Conservation (phyloP, 1,140 invertebrate species). For the Pogonomyrmex barbatus region DNA sequence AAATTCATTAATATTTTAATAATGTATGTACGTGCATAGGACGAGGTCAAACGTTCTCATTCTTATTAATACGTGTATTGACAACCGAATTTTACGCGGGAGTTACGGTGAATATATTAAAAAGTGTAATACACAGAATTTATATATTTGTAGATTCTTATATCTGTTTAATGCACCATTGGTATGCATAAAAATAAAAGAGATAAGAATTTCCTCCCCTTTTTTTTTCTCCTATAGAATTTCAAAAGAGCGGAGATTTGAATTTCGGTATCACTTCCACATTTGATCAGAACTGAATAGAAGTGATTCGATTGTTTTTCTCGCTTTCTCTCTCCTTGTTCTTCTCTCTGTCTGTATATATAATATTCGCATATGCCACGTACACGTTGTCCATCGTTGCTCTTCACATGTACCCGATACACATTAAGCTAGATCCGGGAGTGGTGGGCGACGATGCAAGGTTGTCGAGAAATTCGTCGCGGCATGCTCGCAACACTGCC, state of each 20-base stretch:
- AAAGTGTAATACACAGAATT: neutral
- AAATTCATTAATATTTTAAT: slow-evolving; percentile 47
- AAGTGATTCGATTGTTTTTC: neutral
- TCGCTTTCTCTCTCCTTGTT: neutral
- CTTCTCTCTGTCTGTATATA: neutral
- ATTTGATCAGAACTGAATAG: neutral
- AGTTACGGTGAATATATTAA: neutral
- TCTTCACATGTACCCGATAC: slow-evolving; percentile 38
- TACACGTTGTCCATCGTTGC: slow-evolving; percentile 43
- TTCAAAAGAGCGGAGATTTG: neutral
- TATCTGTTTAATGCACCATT: neutral
- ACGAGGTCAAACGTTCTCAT: neutral
- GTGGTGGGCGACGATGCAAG: slow-evolving; percentile 63
- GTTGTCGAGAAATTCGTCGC: slow-evolving; percentile 56
- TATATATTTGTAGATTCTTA: neutral
- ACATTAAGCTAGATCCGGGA: slow-evolving; percentile 66
- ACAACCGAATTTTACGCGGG: neutral
- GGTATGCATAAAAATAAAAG: too few relatives aligned
- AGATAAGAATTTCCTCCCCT: too few relatives aligned
- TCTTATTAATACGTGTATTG: neutral
- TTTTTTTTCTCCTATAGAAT: neutral
- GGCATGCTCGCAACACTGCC: neutral
- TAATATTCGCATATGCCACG: slow-evolving; percentile 26
- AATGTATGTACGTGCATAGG: neutral
- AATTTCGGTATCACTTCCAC: neutral